Evolutionary conservation across 2,113 vertebrate species (phyloP).

Genomic region (Esox niger): DNA sequence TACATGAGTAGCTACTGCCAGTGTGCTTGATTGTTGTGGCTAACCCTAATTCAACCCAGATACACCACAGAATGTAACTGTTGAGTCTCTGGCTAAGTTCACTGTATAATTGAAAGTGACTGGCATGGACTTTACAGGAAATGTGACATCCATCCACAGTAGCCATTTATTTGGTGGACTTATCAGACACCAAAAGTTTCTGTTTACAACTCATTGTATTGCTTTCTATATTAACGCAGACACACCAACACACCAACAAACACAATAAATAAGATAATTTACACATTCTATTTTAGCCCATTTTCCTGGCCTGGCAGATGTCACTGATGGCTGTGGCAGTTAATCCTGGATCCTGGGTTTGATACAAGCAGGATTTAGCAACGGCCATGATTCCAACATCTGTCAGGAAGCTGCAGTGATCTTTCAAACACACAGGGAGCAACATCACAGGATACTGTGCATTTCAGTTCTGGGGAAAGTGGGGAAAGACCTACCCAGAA

Average conservation of each 20-base stretch:
- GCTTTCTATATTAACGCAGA: slow-evolving; percentile 5
- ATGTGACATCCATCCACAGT: background rate
- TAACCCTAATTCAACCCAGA: background rate
- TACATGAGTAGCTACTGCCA: background rate
- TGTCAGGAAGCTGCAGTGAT: slow-evolving; percentile 52
- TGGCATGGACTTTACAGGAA: background rate
- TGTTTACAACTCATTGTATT: background rate
- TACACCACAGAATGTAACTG: background rate
- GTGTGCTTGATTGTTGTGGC: background rate
- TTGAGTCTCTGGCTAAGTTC: background rate
- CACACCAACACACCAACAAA: background rate
- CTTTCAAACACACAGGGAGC: slow-evolving; percentile 36
- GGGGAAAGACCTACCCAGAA: slow-evolving; percentile 15
- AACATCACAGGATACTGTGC: slow-evolving; percentile 28
- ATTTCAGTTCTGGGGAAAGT: background rate
- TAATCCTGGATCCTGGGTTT: slow-evolving; percentile 71
- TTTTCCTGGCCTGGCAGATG: slow-evolving; percentile 67
- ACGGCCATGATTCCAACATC: slow-evolving; percentile 68
- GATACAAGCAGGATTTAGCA: slow-evolving; percentile 71
- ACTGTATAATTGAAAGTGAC: background rate
- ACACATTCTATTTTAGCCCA: slow-evolving; percentile 24
- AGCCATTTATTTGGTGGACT: background rate
- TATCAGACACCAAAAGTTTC: background rate
- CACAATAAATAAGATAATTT: background rate
- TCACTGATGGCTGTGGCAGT: slow-evolving; percentile 62